Percentiles rank a stretch among this genome's conserved stretches.
Evolutionary conservation across 2,888 invertebrate species (phyloP).

Genomic region (Ptycholaimellus sp.): DNA sequence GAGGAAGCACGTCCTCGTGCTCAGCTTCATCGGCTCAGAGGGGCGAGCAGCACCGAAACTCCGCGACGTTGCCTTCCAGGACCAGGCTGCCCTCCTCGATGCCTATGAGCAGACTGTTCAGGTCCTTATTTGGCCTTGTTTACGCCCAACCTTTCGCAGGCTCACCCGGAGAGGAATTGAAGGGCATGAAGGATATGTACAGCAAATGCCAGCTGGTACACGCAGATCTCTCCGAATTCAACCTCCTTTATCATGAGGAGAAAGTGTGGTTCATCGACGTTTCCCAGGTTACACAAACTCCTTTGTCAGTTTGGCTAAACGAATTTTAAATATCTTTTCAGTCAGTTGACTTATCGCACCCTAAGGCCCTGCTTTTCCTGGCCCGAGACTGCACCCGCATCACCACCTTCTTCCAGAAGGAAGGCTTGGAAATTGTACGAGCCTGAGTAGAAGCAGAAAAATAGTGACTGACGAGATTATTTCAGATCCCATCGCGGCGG

Average conservation of each 20-base stretch:
- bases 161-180: no score
- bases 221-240: slow-evolving; percentile 40
- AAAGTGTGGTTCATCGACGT: slow-evolving; percentile 38
- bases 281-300: slow-evolving; percentile 38
- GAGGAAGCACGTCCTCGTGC: slow-evolving; percentile 37
- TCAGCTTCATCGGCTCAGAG: slow-evolving; percentile 37
- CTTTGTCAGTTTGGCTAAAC: no score
- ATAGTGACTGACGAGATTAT: no score
- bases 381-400: slow-evolving; percentile 36
- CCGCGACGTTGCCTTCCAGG: slow-evolving; percentile 30
- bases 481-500: slow-evolving; percentile 39
- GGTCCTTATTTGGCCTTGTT: slow-evolving; percentile 1
- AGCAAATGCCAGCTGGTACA: slow-evolving; percentile 36
- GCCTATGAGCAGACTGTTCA: slow-evolving; percentile 36
- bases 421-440: slow-evolving; percentile 13
- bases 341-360: slow-evolving; percentile 38
- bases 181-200: slow-evolving; percentile 35
- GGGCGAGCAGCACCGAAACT: slow-evolving; percentile 35
- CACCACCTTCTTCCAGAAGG: slow-evolving; percentile 15
- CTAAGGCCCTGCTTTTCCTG: slow-evolving; percentile 35
- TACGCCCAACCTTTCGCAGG: no score
- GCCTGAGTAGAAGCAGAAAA: no score
- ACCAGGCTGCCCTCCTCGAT: slow-evolving; percentile 24
- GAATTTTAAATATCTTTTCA: no score
- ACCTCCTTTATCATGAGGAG: slow-evolving; percentile 35